These are phyloP conservation scores for Crax fasciolata DNA, from an alignment of 2,797 vertebrate species.

Conservation along the genomic window DNA sequence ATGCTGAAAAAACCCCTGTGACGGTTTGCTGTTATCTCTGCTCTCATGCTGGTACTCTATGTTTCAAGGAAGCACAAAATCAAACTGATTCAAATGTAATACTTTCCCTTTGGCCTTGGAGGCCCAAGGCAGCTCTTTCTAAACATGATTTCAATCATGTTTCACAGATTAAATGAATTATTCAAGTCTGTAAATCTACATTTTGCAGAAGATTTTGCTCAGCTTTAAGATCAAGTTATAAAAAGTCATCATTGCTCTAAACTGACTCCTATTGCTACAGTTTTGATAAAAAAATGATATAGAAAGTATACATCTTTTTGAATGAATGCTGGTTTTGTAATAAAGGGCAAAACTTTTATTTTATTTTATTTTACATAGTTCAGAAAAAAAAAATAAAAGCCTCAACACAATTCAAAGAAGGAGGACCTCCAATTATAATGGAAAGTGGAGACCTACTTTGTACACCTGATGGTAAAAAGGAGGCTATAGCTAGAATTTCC, in stretches of 20 bases:
- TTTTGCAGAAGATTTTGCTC: slow-evolving; percentile 60
- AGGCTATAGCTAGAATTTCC: neutral
- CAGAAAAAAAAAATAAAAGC: neutral
- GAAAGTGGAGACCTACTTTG: neutral
- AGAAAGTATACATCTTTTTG: neutral
- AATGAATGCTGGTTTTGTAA: neutral
- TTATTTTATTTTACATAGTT: neutral
- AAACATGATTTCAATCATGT: slow-evolving; percentile 76
- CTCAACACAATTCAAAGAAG: neutral
- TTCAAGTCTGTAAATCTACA: slow-evolving; percentile 72
- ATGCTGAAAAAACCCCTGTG: neutral
- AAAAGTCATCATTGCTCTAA: slow-evolving; percentile 59
- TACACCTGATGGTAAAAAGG: neutral
- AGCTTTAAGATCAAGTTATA: slow-evolving; percentile 51
- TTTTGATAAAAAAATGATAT: slow-evolving; percentile 17
- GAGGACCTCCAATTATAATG: neutral
- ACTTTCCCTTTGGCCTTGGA: slow-evolving; percentile 72
- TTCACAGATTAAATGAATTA: slow-evolving; percentile 75
- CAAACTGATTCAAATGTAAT: slow-evolving; percentile 72
- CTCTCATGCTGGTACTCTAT: slow-evolving; percentile 50
- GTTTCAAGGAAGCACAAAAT: slow-evolving; percentile 69
- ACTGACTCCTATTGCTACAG: neutral
- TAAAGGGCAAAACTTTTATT: neutral
- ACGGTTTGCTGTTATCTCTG: slow-evolving; percentile 54
- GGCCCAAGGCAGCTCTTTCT: slow-evolving; percentile 69